A percentile compares a stretch with the other conserved stretches of the same genome.
phyloP scores from a whole-genome alignment of 2,888 invertebrate species.

The Clostera curtula region DNA sequence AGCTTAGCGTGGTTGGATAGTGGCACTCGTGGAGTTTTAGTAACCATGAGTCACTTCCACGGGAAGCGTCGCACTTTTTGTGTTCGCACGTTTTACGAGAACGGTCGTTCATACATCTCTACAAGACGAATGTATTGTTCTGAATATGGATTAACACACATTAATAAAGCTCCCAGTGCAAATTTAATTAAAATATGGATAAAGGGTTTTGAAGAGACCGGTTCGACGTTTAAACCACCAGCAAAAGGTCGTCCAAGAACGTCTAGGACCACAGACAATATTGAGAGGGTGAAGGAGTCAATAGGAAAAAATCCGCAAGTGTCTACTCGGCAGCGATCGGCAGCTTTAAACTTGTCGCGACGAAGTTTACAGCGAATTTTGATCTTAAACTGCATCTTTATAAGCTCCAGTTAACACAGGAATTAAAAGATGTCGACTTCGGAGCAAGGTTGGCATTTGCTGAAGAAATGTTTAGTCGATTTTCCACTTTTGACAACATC shows the following conservation, averaged over 20 bases:
- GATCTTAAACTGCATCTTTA: slow-evolving; percentile 10
- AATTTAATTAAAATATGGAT: slow-evolving; percentile 7
- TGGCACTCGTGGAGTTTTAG: slow-evolving; percentile 1
- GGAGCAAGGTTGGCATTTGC: slow-evolving; percentile 1
- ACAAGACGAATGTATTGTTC: slow-evolving; percentile 7
- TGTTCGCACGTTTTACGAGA: slow-evolving; percentile 8
- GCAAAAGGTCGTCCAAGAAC: slow-evolving; percentile 8
- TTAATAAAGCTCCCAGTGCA: slow-evolving; percentile 4
- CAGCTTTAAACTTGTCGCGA: slow-evolving; percentile 1
- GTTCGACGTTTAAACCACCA: slow-evolving; percentile 3
- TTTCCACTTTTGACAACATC: neutral
- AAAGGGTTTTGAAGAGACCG: slow-evolving; percentile 6
- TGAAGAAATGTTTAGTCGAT: neutral
- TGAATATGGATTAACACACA: slow-evolving; percentile 4
- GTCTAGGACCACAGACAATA: slow-evolving; percentile 5
- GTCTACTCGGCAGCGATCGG: slow-evolving; percentile 5
- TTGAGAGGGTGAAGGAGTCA: slow-evolving; percentile 3
- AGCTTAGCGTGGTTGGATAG: slow-evolving; percentile 1
- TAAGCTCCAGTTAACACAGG: slow-evolving; percentile 6
- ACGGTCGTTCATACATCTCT: slow-evolving; percentile 5
- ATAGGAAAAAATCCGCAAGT: slow-evolving; percentile 5
- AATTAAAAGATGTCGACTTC: too few relatives aligned
- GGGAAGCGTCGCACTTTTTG: slow-evolving; percentile 6
- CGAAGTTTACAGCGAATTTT: slow-evolving; percentile 4
- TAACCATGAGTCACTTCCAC: slow-evolving; percentile 5